Evolutionary conservation across 2,888 invertebrate species (phyloP), one percentile per base, ranked within the genome.

Genomic region (Drosophila ustulata): DNA sequence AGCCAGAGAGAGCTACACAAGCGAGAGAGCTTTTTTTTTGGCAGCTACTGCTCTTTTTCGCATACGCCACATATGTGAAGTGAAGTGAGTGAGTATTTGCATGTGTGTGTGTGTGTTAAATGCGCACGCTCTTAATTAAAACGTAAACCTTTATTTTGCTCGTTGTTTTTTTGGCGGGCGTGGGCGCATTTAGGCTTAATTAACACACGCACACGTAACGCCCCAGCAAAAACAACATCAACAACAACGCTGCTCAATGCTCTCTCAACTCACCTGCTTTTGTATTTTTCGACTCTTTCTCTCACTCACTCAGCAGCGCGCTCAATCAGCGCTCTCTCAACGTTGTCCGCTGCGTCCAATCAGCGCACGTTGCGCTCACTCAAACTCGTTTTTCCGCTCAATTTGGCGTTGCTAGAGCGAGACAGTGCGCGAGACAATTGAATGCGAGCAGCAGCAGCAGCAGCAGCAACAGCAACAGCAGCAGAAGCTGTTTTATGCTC

Each of bases 401-500:
- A 71, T 79, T 41, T 6, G 37, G 6, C 11, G 39, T 7, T 71
- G 76, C 50, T 32, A 78, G 78, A 76, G 66, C 63, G 79, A 78
- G 76, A 77, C 37, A 39, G 74, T 18, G 43, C 43, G 67, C 67
- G 73, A 76, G 78, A 78, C 78, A 78, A 75, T 68, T 72, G 75
- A 74, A 74, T 70, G 74, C 75, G 75, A 49, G 64, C 83, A 69
- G 66, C 52, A 43, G 25, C 23, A n/a, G 61, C 71, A 67, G 68
- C 75, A 76, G 68, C 74, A 71, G 64, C 66, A 73, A 69, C 77
- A 75, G 77, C 80, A 75, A 63, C 71, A 75, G 80, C 82, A 86
- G 89, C 89, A 89, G 89, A 89, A 89, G 89, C 89, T 76, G 87
- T 85, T 85, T 79, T 64, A 53, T 78, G 64, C 61, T 74, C 69